phyloP scores from a whole-genome alignment of 92 coral and sea anemone species.

The Phenganax subtilis region DNA sequence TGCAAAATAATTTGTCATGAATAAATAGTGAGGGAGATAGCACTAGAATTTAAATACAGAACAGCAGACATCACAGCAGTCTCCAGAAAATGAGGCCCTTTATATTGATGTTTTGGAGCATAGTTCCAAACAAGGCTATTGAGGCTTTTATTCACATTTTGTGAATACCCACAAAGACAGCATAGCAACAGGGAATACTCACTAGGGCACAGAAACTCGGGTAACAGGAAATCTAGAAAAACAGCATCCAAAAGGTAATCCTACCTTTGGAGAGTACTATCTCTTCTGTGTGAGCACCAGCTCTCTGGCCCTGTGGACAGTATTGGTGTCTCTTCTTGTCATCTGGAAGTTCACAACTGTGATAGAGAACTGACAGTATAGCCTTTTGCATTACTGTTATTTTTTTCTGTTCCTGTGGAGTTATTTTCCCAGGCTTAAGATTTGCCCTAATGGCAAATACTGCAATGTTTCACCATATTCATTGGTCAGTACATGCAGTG shows the following conservation, averaged over 20 bases:
- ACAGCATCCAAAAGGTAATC: conserved; percentile 43
- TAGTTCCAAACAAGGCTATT: conserved; percentile 15
- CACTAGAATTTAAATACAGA: conserved; percentile 2
- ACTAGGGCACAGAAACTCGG: conserved; percentile 8
- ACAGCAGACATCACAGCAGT: conserved; percentile 22
- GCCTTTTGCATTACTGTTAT: conserved; percentile 28
- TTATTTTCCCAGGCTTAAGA: conserved; percentile 6
- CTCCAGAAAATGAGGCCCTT: conserved; percentile 5
- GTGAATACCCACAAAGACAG: conserved; percentile 28
- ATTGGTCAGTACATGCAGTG: too few relatives aligned
- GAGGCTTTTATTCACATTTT: conserved; percentile 1
- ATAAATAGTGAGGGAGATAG: neutral
- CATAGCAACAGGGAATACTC: conserved; percentile 30
- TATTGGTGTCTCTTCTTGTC: conserved; percentile 36
- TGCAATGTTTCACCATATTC: too few relatives aligned
- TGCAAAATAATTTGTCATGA: too few relatives aligned
- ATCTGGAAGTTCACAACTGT: conserved; percentile 21
- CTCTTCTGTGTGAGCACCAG: conserved; percentile 47
- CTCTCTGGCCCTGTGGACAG: conserved; percentile 44
- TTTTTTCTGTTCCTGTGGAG: conserved; percentile 13
- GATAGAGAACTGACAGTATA: conserved; percentile 38
- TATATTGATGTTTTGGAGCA: conserved; percentile 20
- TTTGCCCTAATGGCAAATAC: conserved; percentile 23
- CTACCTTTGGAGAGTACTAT: conserved; percentile 26
- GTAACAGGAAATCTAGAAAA: conserved; percentile 21